Evolutionary conservation across 2,797 vertebrate genomes (phyloP).

Genomic region (Mus caroli): DNA sequence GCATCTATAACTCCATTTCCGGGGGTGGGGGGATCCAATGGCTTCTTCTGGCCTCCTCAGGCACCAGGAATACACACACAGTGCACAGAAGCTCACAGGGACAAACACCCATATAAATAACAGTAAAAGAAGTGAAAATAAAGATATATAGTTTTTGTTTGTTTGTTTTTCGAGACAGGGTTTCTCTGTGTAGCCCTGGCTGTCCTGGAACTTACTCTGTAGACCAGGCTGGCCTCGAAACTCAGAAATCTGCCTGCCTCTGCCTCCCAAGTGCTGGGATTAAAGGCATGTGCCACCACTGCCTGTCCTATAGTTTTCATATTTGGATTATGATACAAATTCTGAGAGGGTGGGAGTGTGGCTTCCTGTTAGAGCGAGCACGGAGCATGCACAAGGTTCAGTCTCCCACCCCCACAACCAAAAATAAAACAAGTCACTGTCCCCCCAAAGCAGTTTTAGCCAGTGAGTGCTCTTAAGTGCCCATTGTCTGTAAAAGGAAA

Average conservation of each 20-base stretch:
- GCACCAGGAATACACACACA: background rate
- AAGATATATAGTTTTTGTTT: background rate
- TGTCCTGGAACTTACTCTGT: too few relatives aligned
- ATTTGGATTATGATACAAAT: constrained; percentile 28
- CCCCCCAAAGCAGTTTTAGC: background rate
- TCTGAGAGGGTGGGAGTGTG: background rate
- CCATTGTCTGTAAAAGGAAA: constrained; percentile 34
- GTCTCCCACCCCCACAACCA: background rate
- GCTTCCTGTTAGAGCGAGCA: background rate
- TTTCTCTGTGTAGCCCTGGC: too few relatives aligned
- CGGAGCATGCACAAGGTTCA: background rate
- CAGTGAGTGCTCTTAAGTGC: background rate
- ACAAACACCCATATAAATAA: background rate
- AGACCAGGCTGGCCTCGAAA: too few relatives aligned
- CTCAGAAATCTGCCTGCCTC: too few relatives aligned
- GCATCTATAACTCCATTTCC: background rate
- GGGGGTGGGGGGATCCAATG: too few relatives aligned
- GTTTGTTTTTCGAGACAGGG: too few relatives aligned
- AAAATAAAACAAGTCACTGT: background rate
- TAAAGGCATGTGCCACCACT: too few relatives aligned
- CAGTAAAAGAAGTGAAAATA: background rate
- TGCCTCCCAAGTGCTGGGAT: too few relatives aligned
- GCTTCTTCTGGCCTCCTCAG: background rate
- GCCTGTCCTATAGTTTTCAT: background rate
- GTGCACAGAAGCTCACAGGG: background rate